Base-by-base conservation (phyloP, 53 echinoderm and acorn worm species). In the Stichopus horrens region DNA sequence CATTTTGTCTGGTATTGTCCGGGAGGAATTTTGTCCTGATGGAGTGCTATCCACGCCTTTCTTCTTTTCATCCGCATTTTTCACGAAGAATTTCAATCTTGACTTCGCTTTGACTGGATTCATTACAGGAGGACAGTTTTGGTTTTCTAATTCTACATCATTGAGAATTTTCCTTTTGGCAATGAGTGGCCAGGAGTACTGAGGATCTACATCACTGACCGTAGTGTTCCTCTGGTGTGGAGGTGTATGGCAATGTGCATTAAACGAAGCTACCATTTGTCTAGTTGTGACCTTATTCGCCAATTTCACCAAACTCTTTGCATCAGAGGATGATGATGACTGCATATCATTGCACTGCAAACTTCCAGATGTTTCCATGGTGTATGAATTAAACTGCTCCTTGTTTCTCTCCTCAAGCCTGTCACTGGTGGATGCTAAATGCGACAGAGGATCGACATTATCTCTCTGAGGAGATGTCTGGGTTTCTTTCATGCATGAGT, bases 101-200 rank as follows among this genome's bases (percentile, higher is more conserved):
- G 7, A 20, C 20, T 57, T 80, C 7, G 7, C 9, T 55, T 80
- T 55, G n/a, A 20, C 56, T 80, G 80, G 18, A 80, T 7, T 55
- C 6, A 71, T 71, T 20, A 18, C 71, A 71, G 6, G 71, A 71
- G n/a, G 71, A 16, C 13, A 56, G 21, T 14, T 56, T 9, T 7
- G 11, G 8, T 57, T 56, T 18, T 55, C 80, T 7, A 53, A 80
- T 10, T 57, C 58, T 16, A 14, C 20, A 54, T 80, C 20, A 54
- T 80, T 21, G 20, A 18, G 7, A 4, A 20, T 57, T n/a, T 7
- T 20, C 57, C 58, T 57, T 4, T 57, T 80, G 56, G 55, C 58
- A 14, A 57, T 18, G n/a, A 80, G 56, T 11, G 80, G 80, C 80
- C 80, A 80, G 56, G 80, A 80, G 56, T 80, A 80, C 9, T 80